Percentiles rank a stretch among this genome's conserved stretches.
Conservation (phyloP, 2,888 invertebrate species). For the Ophraella communa region DNA sequence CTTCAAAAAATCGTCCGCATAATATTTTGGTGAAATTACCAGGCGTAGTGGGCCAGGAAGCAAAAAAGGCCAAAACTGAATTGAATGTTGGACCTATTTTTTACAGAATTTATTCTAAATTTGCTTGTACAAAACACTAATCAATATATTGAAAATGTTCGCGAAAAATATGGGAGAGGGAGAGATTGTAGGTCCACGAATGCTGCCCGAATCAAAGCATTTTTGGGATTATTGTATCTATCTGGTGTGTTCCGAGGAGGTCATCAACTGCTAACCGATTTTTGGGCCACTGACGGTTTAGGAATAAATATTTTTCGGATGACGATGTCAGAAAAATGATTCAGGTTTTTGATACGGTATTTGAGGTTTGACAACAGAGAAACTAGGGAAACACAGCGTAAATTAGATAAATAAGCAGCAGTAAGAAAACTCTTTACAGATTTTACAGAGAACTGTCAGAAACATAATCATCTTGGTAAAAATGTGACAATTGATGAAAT, state of each 20-base stretch:
- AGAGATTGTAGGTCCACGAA: constrained; percentile 38
- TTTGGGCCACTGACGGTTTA: constrained; percentile 29
- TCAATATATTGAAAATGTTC: constrained; percentile 35
- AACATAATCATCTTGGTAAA: constrained; percentile 14
- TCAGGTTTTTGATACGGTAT: constrained; percentile 20
- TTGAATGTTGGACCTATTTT: constrained; percentile 15
- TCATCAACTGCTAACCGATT: constrained; percentile 21
- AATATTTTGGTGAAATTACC: constrained; percentile 28
- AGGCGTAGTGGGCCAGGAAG: constrained; percentile 16
- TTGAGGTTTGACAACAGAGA: constrained; percentile 17
- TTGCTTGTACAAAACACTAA: constrained; percentile 34
- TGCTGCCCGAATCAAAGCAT: constrained; percentile 40
- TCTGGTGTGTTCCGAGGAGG: constrained; percentile 35
- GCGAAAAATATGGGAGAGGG: constrained; percentile 31
- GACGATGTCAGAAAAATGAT: constrained; percentile 32
- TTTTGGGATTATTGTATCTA: constrained; percentile 44
- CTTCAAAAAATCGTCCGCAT: constrained; percentile 20
- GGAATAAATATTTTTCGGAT: too few relatives aligned
- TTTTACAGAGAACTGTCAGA: constrained; percentile 19
- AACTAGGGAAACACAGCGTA: neutral
- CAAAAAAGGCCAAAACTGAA: constrained; percentile 6
- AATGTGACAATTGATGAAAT: constrained; percentile 33
- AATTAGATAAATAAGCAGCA: constrained; percentile 6
- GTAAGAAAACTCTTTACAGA: constrained; percentile 14
- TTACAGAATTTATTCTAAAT: neutral